Evolutionary conservation across 1,140 invertebrate species (phyloP), one percentile per base, ranked within the genome.

Genomic region (Eriosoma lanigerum): DNA sequence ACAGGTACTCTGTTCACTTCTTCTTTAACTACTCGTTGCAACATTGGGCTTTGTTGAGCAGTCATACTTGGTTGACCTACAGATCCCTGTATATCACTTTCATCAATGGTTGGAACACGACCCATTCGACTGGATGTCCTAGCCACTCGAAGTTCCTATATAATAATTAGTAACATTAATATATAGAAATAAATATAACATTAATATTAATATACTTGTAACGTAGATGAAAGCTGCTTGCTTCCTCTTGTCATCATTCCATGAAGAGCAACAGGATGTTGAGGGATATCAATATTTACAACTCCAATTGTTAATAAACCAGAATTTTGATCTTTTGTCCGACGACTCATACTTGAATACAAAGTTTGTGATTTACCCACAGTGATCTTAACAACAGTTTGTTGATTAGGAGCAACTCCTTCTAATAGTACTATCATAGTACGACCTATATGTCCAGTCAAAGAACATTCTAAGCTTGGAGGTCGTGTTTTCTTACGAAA

Each of bases 191-290:
- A 26, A 19, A 10, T 17, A 6, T 56, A 54, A 44, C 15, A 19
- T 19, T 44, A n/a, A 75, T 81, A 75, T 60, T 48, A 26, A 29
- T 80, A 82, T 85, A 90, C 91, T 86, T 95, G 93, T 54, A 97
- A 85, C 1, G 95, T 96, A n/a, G 93, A 95, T 17, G 94, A 96
- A 4, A 98, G 87, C 84, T 97, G 94, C 83, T 96, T 94, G 78
- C 94, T 96, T 58, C 95, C 94, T 83, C 96, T 89, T 0, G 96
- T 96, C 91, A 98, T 96, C 94, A 98, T 97, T 68, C 95, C 95
- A 85, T 98, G 97, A 75, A 98, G 87, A 44, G 94, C 95, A 0
- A 98, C 95, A 0, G 97, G 96, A 88, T 98, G 96, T 85, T 98
- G 96, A 3, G 97, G 97, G 84, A 98, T 96, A 85, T 98, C 95